Evolutionary conservation across 1,140 invertebrate genomes (phyloP), one percentile per base, ranked within the genome.

Genomic region (Agrypnia vestita): DNA sequence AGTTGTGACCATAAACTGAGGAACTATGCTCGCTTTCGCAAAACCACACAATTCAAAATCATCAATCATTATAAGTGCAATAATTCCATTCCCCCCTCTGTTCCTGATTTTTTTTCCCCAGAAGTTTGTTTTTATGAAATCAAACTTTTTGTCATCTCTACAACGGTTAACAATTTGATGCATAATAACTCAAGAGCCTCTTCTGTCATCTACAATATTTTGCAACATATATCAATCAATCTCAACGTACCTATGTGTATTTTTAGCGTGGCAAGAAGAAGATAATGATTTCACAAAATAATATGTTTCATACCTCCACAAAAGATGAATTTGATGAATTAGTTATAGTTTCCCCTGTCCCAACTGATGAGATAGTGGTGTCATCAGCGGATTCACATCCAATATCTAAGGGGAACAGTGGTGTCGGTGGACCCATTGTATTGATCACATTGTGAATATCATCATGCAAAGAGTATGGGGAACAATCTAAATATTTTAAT

Each of bases 391-490:
- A 59, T 17, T 76, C 73, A 47, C 47, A 44, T 76, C 19, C 76
- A 71, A 62, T 13, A n/a, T 78, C 62, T 56, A 78, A 56, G 55
- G 46, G 62, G 10, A 55, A 47, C 62, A 56, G 55, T 6, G 76
- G 76, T 11, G 76, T 78, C 15, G 76, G 76, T 8, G 76, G 76
- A 1, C 76, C 76, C 76, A 78, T 78, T 7, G 64, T 78, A 21
- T 71, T 46, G 21, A 78, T 78, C 11, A 78, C 76, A 71, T 78
- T 56, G 51, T 56, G 64, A 44, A 78, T 55, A 56, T 78, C 76
- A 46, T 69, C 15, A 53, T 78, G 76, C 12, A 76, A 35, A 51
- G 75, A 49, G 43, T 15, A 56, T 13, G 71, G 19, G 25, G 43
- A 44, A 69, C 10, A 17, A 46, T 69, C 64, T 69, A 47, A 69